Percentiles rank a stretch among this genome's conserved stretches.
Conservation (phyloP, 2,888 invertebrate genomes). For the Thymelicus acteon region DNA sequence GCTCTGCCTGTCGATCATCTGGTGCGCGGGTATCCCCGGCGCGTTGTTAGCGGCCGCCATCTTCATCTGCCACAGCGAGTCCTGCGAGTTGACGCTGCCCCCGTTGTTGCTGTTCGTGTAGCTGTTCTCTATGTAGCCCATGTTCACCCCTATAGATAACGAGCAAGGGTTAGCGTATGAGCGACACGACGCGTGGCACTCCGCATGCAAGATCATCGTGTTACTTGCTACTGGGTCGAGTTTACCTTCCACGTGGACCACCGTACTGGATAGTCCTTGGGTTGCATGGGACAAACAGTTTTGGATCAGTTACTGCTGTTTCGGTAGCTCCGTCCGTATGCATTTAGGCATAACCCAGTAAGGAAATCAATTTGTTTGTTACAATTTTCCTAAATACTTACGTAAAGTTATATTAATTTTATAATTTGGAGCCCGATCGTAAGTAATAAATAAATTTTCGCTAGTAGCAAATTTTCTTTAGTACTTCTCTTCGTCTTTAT, state of each 20-base stretch:
- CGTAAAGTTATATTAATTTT: too few species aligned
- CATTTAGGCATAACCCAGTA: neutral
- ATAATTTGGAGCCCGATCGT: too few species aligned
- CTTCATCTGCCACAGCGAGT: slow-evolving; percentile 97
- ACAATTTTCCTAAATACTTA: too few species aligned
- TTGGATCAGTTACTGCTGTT: slow-evolving; percentile 15
- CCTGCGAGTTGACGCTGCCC: slow-evolving; percentile 97
- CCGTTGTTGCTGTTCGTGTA: slow-evolving; percentile 97
- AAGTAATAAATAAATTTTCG: too few species aligned
- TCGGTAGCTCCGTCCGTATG: neutral
- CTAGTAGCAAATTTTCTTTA: too few species aligned
- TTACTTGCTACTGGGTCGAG: slow-evolving; percentile 42
- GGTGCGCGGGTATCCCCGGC: slow-evolving; percentile 78
- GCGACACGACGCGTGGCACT: slow-evolving; percentile 29
- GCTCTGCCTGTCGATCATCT: slow-evolving; percentile 87
- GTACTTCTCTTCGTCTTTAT: too few species aligned
- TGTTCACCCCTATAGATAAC: slow-evolving; percentile 88
- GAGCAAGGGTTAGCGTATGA: slow-evolving; percentile 15
- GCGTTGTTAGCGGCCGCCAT: slow-evolving; percentile 91
- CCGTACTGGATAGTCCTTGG: slow-evolving; percentile 58
- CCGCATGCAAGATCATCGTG: slow-evolving; percentile 43
- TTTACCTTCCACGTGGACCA: slow-evolving; percentile 61
- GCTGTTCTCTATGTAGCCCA: slow-evolving; percentile 96
- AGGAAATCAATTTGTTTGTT: slow-evolving; percentile 1
- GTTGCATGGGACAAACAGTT: slow-evolving; percentile 43